Conservation (phyloP, 2,113 vertebrate species). For the Jaculus jaculus region DNA sequence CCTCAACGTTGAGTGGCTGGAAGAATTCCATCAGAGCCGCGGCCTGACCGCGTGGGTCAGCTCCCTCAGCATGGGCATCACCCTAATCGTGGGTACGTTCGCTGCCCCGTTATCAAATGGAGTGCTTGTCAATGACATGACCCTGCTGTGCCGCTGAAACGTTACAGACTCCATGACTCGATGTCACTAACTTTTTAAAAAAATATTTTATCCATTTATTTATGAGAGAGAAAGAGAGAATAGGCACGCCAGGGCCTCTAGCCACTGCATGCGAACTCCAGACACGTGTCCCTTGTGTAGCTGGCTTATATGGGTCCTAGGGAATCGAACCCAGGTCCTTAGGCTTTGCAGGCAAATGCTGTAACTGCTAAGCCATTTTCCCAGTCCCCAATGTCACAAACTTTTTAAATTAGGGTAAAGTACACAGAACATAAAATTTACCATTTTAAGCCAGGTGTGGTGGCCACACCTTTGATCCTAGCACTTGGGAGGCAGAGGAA, state of each 20-base stretch:
- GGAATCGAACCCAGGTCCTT: too few relatives aligned
- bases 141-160: rapidly evolving
- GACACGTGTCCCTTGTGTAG: too few relatives aligned
- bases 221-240: too few relatives aligned
- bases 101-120: background rate
- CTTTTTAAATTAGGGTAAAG: background rate
- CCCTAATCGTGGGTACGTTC: conserved; percentile 88
- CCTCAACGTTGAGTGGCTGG: conserved; percentile 90
- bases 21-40: conserved; percentile 89
- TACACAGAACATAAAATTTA: background rate
- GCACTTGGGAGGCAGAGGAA: too few relatives aligned
- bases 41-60: conserved; percentile 89
- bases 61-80: conserved; percentile 89
- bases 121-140: background rate
- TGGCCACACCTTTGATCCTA: too few relatives aligned
- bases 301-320: too few relatives aligned
- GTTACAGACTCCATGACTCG: background rate
- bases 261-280: too few relatives aligned
- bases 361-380: too few relatives aligned
- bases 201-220: too few relatives aligned
- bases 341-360: too few relatives aligned
- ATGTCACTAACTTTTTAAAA: background rate
- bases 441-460: background rate
- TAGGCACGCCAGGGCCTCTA: too few relatives aligned
- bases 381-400: too few relatives aligned